Evolutionary conservation across 2,113 vertebrate genomes (phyloP), one percentile per base, ranked within the genome.

Genomic region (Ctenodactylus gundi): DNA sequence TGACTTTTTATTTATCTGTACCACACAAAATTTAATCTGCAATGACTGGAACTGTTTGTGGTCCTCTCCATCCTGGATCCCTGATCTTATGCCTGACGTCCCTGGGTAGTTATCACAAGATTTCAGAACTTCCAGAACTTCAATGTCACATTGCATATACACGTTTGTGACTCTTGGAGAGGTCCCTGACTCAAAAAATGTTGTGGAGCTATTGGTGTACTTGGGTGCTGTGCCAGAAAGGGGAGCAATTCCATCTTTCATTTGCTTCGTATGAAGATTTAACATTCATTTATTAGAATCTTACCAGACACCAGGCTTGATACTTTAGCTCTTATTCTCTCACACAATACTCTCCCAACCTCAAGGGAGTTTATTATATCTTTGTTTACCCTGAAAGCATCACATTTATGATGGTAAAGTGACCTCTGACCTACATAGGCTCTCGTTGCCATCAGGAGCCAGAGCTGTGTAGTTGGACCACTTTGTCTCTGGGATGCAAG

Each of bases 241-340:
- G 34, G 41, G 7, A 88, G 60, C 29, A 75, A 73, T 29, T 34
- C 75, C 46, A 84, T 72, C 34, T 93, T 70, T 65, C 41, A 39
- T 58, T 95, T 92, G 68, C 3, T 84, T 77, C 73, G 21, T 72
- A 39, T 44, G 80, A 75, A 67, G 58, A 85, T 41, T 85, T 87
- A 73, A 62, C 13, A 41, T 55, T 49, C 36, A 25, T 75, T 82
- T 88, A 13, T 55, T 83, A 44, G n/a, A 76, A 84, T 58, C 7
- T 53, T 73, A 57, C 13, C 39, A 65, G 57, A 60, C 7, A 90
- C 36, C 44, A 67, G 14, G 34, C 27, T 72, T 78, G 34, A 4
- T 87, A 20, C 58, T 80, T 94, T 76, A n/a, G 57, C 7, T 10
- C 64, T 17, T 21, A 65, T 57, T 70, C 25, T 77, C 7, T 86